Percentiles rank a stretch among this genome's conserved stretches.
Evolutionary conservation across 2,113 vertebrate genomes (phyloP).

Genomic region (Sciurus niger): DNA sequence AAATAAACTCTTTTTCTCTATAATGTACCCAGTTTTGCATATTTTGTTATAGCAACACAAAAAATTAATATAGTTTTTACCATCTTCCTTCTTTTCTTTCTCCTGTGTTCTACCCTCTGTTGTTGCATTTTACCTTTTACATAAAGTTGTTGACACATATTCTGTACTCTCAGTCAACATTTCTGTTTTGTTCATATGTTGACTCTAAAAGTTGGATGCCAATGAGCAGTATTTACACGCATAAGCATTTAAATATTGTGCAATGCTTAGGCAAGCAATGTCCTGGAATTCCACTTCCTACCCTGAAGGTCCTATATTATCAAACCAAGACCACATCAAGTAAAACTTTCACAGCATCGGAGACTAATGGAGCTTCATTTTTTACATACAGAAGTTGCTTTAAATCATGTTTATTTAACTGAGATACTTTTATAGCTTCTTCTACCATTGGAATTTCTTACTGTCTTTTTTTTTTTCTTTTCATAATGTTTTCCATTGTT

Average conservation of each 20-base stretch:
- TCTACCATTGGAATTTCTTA: not conserved
- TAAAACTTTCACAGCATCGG: not conserved
- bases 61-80: not conserved
- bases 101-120: not conserved
- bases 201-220: conserved; percentile 22
- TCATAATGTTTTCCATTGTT: not conserved
- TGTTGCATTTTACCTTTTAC: conserved; percentile 10
- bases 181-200: not conserved
- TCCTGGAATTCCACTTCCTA: not conserved
- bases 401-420: not conserved
- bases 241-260: not conserved
- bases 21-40: not conserved
- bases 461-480: not conserved
- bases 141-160: not conserved
- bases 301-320: not conserved
- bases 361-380: not conserved
- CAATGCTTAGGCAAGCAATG: not conserved
- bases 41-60: not conserved
- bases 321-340: not conserved
- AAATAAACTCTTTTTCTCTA: not conserved
- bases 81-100: conserved; percentile 10
- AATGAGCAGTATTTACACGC: not conserved
- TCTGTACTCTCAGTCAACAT: not conserved
- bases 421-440: not conserved
- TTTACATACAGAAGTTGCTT: not conserved